Base-by-base conservation (phyloP, 2,797 vertebrate genomes). In the Fundulus diaphanus region DNA sequence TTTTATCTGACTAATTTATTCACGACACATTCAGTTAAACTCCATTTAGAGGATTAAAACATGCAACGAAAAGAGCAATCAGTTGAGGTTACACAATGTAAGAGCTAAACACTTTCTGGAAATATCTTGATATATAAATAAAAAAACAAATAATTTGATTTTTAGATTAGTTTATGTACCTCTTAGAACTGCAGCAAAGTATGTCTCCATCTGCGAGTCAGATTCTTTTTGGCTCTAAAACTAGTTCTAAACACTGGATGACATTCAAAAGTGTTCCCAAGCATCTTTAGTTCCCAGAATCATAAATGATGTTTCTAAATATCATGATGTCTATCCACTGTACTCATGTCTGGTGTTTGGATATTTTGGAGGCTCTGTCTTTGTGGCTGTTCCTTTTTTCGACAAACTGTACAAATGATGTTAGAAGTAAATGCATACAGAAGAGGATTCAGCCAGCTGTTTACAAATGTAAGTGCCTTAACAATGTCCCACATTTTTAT, bases 381-480 rank as follows among this genome's bases (percentile, higher is more conserved):
- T 40, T 65, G 27, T 37, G 11, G 37, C 40, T 48, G 16, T 37
- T 74, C 2, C 24, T 5, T 12, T 66, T 63, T 75, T 42, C 31
- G 22, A 63, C 71, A 75, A 20, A 37, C 0, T 9, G 2, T 29
- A n/a, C 59, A 82, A 12, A 70, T 27, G n/a, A 74, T 78, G 71
- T 24, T 16, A 40, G 49, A 69, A 29, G 78, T 52, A 57, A 84
- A 88, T 1, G 61, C 77, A 54, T 87, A 82, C 27, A 87, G 59
- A 20, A 84, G 20, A 15, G 80, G 82, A 76, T 89, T 80, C 12
- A 87, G 16, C 27, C 71, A 48, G 49, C 76, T 79, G 8, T 77
- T 81, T 48, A 83, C 31, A 77, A 83, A 83, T 13, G 24, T 46
- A 27, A 86, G 4, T 1, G 74, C 8, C 57, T 0, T n/a, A 49